Evolutionary conservation across 2,797 vertebrate species (phyloP).

Genomic region (Galaxias olidus): DNA sequence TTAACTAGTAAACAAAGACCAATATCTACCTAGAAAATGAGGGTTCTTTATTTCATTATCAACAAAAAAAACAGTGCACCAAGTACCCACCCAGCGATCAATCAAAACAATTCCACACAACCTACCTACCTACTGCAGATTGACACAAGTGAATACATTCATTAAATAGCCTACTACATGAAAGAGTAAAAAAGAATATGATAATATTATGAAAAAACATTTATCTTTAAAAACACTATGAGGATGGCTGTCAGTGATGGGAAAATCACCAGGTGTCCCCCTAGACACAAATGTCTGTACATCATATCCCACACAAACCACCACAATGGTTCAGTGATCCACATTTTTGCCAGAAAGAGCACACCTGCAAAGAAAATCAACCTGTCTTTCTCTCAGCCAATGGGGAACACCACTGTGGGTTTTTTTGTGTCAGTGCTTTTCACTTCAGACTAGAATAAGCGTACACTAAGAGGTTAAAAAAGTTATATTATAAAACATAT

Average conservation of each 20-base stretch:
- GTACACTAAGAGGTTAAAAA: no score
- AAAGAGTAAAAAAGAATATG: neutral
- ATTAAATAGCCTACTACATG: no score
- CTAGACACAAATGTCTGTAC: neutral
- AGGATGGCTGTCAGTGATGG: neutral
- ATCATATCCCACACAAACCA: slow-evolving; percentile 1
- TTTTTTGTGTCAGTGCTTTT: no score
- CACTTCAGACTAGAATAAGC: no score
- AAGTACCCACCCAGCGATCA: neutral
- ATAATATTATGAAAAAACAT: neutral
- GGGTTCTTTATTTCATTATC: neutral
- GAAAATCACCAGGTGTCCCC: slow-evolving; percentile 6
- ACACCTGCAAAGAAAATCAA: neutral
- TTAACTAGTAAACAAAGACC: neutral
- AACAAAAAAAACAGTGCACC: neutral
- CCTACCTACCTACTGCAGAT: neutral
- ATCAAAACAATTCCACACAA: neutral
- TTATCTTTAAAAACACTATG: neutral
- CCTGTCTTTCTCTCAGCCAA: neutral
- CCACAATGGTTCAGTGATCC: slow-evolving; percentile 5
- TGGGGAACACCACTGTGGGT: no score
- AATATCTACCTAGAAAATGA: neutral
- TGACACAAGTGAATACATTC: no score
- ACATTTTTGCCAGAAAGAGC: neutral
- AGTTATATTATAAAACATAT: no score